Percentiles rank a stretch among this genome's conserved stretches.
These are phyloP conservation scores for Acrocephalus arundinaceus DNA, from an alignment of 2,113 vertebrate species.

Conservation along the genomic window DNA sequence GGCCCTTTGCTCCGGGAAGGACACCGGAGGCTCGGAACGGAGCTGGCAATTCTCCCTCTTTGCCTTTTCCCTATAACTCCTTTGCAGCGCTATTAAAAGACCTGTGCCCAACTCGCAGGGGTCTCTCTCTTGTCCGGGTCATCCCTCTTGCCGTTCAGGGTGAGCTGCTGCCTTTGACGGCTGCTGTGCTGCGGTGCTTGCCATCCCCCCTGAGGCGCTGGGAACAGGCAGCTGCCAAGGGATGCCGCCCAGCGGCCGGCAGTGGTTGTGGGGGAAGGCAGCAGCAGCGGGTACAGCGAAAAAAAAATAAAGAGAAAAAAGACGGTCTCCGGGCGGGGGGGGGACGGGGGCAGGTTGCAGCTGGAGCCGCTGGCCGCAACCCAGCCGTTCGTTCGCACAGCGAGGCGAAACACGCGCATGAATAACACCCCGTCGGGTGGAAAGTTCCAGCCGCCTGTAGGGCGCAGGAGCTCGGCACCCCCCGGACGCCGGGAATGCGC, in stretches of 20 bases:
- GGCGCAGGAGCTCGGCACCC: neutral
- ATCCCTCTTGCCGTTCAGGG: neutral
- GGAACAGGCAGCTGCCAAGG: neutral
- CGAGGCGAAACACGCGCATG: neutral
- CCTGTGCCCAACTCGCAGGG: neutral
- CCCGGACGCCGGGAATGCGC: neutral
- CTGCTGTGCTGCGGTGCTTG: neutral
- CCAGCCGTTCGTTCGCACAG: neutral
- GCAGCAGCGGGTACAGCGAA: neutral
- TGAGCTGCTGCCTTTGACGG: neutral
- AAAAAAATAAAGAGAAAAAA: neutral
- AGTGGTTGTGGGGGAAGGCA: neutral
- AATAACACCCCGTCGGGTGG: neutral
- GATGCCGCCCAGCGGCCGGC: slow-evolving; percentile 27
- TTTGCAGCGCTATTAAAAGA: neutral
- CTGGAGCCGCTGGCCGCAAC: neutral
- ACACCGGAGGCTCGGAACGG: neutral
- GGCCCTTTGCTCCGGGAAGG: neutral
- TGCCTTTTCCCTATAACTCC: neutral
- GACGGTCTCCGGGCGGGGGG: neutral
- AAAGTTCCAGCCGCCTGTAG: neutral
- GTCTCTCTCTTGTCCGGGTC: neutral
- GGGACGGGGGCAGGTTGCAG: neutral
- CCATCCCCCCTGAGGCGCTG: neutral
- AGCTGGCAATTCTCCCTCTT: neutral